Conservation (phyloP, 2,113 vertebrate species). For the Terrapene triunguis region DNA sequence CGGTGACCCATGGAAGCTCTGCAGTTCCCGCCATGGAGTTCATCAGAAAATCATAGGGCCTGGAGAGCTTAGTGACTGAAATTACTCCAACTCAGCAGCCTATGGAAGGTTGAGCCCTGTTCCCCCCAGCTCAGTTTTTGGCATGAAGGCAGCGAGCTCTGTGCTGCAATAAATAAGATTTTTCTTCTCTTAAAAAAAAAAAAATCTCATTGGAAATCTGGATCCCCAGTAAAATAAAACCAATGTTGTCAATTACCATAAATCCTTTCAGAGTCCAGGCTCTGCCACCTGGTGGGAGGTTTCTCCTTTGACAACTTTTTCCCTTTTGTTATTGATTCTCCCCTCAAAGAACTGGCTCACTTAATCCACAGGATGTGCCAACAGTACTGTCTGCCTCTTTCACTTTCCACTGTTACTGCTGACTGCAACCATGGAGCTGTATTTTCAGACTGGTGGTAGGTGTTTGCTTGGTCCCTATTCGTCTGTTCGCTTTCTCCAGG, state of each 20-base stretch:
- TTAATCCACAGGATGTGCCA: neutral
- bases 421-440: neutral
- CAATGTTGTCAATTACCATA: neutral
- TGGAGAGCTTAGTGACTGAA: rapidly evolving
- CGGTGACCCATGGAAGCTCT: neutral
- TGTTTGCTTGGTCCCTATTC: neutral
- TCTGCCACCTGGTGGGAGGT: neutral
- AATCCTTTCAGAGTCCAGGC: neutral
- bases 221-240: neutral
- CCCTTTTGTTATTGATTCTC: neutral
- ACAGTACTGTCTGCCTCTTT: rapidly evolving
- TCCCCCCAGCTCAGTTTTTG: neutral
- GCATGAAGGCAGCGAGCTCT: neutral
- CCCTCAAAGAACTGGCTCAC: neutral
- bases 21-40: neutral
- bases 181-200: neutral
- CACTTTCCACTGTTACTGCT: neutral
- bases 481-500: conserved; percentile 26
- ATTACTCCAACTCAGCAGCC: neutral
- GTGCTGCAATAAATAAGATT: neutral
- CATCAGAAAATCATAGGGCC: neutral
- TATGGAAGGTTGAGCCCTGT: neutral
- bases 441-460: neutral
- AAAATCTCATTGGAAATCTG: neutral
- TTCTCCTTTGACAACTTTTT: neutral